Evolutionary conservation across 2,888 invertebrate genomes (phyloP), one percentile per base, ranked within the genome.

Genomic region (Amiota communis): DNA sequence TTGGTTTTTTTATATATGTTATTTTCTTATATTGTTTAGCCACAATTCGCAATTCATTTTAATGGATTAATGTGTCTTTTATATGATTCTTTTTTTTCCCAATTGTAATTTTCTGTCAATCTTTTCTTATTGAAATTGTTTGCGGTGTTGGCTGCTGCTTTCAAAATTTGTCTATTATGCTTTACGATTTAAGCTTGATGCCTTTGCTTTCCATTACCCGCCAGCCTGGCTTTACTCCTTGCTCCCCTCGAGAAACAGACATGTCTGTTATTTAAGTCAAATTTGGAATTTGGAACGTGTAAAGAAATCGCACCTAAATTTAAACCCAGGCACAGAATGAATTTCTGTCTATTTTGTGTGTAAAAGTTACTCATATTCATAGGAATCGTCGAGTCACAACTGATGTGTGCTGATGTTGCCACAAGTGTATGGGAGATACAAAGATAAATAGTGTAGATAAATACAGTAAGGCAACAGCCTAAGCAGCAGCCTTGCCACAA

Each of bases 351-450:
- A 23, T 36, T 36, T 6, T 36, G 36, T 36, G 6, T 36, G 36
- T 36, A 36, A 36, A 36, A 36, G 36, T 36, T 36, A 36, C 36
- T 36, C 36, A 36, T 36, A 36, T 36, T 36, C 6, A 36, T 36
- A 36, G 36, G 36, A 36, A 6, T 36, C 36, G 36, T 23, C 23
- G 23, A 23, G 1, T 23, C 3, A 23, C 23, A 23, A 23, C 23
- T 23, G 3, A 36, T 59, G 59, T 46, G 2, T 2, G 3, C 23
- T 23, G 3, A 36, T 59, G 59, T 46, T 69, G 79, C 74, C 80
- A 79, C 79, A 80, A 80, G 63, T 63, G 63, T 63, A 63, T 23
- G 20, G 59, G 17, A 59, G 59, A 59, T 59, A 59, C 23, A 36
- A 36, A 36, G 36, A 36, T 36, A 36, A 36, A 23, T 63, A 46